phyloP scores from a whole-genome alignment of 2,888 invertebrate species.

The Noctua janthina region DNA sequence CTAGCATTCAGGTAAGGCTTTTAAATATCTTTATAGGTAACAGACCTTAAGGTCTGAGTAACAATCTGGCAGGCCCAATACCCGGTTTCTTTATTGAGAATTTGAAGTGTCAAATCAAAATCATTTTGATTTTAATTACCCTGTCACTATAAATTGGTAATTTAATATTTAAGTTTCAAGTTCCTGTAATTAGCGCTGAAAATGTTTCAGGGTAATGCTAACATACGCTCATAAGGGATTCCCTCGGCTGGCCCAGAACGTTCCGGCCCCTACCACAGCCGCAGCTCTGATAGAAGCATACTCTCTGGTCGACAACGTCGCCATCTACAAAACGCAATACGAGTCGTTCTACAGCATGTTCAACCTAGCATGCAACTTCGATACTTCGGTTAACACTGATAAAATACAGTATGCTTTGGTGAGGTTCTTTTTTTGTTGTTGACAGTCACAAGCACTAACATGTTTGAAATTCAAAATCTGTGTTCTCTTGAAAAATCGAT shows the following conservation, averaged over 20 bases:
- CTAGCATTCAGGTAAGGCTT: slow-evolving; percentile 91
- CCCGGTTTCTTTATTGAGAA: background rate
- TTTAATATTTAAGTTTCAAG: background rate
- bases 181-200: background rate
- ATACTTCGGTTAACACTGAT: slow-evolving; percentile 92
- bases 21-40: background rate
- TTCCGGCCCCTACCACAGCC: slow-evolving; percentile 70
- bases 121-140: too few species aligned
- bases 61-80: too few species aligned
- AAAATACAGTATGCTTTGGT: slow-evolving; percentile 93
- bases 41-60: background rate
- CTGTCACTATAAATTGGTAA: background rate
- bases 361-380: slow-evolving; percentile 93
- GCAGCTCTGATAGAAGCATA: slow-evolving; percentile 79
- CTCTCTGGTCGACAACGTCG: slow-evolving; percentile 77
- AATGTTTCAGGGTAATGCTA: slow-evolving; percentile 89
- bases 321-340: slow-evolving; percentile 82
- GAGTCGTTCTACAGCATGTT: slow-evolving; percentile 92
- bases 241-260: slow-evolving; percentile 58
- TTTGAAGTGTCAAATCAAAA: background rate
- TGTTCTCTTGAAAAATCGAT: background rate
- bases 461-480: background rate
- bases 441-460: background rate
- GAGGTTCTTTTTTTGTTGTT: slow-evolving; percentile 72
- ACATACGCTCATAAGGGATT: slow-evolving; percentile 83